phyloP scores from a whole-genome alignment of 37 sponge, comb jelly and placozoan species.

The Cliona cf. orientalis region DNA sequence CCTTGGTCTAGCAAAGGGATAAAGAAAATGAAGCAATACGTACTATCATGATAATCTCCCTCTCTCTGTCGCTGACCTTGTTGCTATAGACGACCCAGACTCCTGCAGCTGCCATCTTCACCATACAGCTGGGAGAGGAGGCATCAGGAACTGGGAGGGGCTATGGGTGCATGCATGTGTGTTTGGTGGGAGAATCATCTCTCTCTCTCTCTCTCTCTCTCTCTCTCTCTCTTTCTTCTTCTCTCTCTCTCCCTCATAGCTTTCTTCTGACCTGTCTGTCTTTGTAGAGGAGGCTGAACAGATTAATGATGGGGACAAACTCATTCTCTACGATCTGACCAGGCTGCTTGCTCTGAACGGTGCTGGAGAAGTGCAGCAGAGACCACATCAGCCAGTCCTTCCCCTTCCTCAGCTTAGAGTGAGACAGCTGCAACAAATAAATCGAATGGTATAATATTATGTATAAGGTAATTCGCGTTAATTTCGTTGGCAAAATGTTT shows the following conservation, averaged over 20 bases:
- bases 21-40: background rate
- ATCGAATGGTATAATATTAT: too few relatives aligned
- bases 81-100: slow-evolving; percentile 64
- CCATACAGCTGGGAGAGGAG: slow-evolving; percentile 33
- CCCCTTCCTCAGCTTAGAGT: slow-evolving; percentile 37
- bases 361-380: slow-evolving; percentile 64
- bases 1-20: slow-evolving; percentile 1
- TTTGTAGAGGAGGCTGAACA: slow-evolving; percentile 64
- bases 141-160: slow-evolving; percentile 63
- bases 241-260: background rate
- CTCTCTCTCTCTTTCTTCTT: too few relatives aligned
- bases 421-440: slow-evolving; percentile 41
- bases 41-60: too few relatives aligned
- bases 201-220: too few relatives aligned
- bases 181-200: too few relatives aligned
- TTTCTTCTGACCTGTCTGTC: slow-evolving; percentile 31
- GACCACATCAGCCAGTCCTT: slow-evolving; percentile 81
- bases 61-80: slow-evolving; percentile 41
- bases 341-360: slow-evolving; percentile 50
- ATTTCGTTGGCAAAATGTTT: too few relatives aligned
- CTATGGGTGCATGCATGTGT: slow-evolving; percentile 38
- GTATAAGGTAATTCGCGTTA: too few relatives aligned
- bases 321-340: slow-evolving; percentile 31
- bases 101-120: slow-evolving; percentile 45
- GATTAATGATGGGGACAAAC: slow-evolving; percentile 63